phyloP scores from a whole-genome alignment of 2,797 vertebrate species.

The Eupleurogrammus muticus region DNA sequence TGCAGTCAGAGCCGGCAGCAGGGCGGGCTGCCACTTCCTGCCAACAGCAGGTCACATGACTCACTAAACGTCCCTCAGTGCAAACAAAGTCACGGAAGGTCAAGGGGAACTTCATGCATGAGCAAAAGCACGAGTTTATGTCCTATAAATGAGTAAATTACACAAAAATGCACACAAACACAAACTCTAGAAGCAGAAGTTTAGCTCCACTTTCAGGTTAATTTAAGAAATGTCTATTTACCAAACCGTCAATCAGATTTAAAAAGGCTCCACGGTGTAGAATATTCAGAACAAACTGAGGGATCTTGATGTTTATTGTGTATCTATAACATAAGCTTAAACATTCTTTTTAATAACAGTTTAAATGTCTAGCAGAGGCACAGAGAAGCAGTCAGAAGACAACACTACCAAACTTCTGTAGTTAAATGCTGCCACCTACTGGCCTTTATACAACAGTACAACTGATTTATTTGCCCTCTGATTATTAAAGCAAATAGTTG shows the following conservation, averaged over 20 bases:
- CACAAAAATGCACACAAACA: neutral
- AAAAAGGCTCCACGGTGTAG: neutral
- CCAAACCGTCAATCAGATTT: neutral
- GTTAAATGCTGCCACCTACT: constrained; percentile 56
- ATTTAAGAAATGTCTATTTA: neutral
- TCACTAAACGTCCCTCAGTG: constrained; percentile 33
- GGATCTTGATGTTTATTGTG: neutral
- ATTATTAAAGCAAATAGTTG: neutral
- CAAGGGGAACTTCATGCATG: constrained; percentile 36
- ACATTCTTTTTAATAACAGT: neutral
- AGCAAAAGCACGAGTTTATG: constrained; percentile 38
- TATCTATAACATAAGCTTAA: neutral
- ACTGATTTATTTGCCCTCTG: neutral
- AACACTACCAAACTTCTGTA: neutral
- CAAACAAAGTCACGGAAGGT: constrained; percentile 64
- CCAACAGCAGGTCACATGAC: constrained; percentile 53
- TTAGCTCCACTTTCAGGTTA: neutral
- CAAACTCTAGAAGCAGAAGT: neutral
- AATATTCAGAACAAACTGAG: neutral
- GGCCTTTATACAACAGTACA: constrained; percentile 23
- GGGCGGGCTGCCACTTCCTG: constrained; percentile 45
- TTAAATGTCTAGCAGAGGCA: neutral
- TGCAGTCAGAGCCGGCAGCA: constrained; percentile 50
- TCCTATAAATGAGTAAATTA: neutral
- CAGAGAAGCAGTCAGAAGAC: neutral